Conservation (phyloP, 1,140 invertebrate species). For the Brachionus manjavacas region DNA sequence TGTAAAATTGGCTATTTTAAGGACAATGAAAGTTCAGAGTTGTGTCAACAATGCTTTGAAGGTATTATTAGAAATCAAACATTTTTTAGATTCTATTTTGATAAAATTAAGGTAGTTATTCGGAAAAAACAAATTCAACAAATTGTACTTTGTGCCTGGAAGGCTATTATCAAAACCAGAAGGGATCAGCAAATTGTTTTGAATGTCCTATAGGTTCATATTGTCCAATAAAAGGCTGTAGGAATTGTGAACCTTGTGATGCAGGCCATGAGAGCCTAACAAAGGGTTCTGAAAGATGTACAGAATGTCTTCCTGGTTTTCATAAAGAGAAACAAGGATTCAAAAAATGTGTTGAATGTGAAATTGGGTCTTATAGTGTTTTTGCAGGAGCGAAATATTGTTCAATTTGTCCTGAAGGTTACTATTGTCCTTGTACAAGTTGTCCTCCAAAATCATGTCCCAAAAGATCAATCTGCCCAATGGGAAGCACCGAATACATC, state of each 20-base stretch:
- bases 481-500: conserved; percentile 30
- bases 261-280: not conserved
- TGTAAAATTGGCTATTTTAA: conserved; percentile 4
- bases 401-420: conserved; percentile 21
- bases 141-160: not conserved
- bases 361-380: conserved; percentile 15
- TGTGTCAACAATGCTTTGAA: not conserved
- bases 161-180: conserved; percentile 14
- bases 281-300: not conserved
- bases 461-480: conserved; percentile 1
- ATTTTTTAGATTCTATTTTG: not conserved
- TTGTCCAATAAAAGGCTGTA: not conserved
- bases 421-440: conserved; percentile 37
- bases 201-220: not conserved
- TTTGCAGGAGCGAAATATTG: not conserved
- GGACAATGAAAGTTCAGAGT: not conserved
- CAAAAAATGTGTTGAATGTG: conserved; percentile 1
- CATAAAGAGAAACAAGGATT: conserved; percentile 5
- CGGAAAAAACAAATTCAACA: conserved; percentile 13
- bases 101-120: not conserved
- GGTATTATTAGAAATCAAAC: not conserved
- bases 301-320: conserved; percentile 16
- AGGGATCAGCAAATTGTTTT: not conserved
- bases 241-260: conserved; percentile 20
- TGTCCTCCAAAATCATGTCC: conserved; percentile 20